phyloP scores from a whole-genome alignment of 2,113 vertebrate species.

The Ovibos moschatus region DNA sequence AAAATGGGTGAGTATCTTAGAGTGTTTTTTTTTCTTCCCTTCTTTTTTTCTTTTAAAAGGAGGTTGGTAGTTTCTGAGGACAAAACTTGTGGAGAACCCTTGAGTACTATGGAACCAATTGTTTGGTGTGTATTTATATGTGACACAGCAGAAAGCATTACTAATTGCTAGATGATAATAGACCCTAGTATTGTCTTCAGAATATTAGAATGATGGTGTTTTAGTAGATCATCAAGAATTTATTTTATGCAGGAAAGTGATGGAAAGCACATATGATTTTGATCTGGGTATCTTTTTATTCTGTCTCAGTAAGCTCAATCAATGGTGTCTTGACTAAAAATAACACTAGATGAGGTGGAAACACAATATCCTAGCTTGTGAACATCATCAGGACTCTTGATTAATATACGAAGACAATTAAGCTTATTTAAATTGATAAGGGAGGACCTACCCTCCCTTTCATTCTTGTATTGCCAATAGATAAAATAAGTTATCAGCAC shows the following conservation, averaged over 20 bases:
- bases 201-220: neutral
- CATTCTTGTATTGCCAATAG: constrained; percentile 82
- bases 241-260: neutral
- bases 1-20: constrained; percentile 24
- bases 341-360: constrained; percentile 12
- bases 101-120: neutral
- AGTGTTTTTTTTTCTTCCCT: neutral
- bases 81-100: neutral
- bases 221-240: neutral
- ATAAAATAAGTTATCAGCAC: constrained; percentile 84
- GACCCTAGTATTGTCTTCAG: neutral
- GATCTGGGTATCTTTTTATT: constrained; percentile 66
- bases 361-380: constrained; percentile 51
- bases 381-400: constrained; percentile 84
- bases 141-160: neutral
- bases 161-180: neutral
- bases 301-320: constrained; percentile 63
- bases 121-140: neutral
- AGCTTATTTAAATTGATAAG: constrained; percentile 82
- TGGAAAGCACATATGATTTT: neutral
- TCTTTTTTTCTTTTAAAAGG: neutral
- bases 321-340: constrained; percentile 51
- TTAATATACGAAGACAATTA: constrained; percentile 82
- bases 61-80: constrained; percentile 45
- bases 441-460: constrained; percentile 79